Percentiles rank a stretch among this genome's conserved stretches.
Evolutionary conservation across 2,888 invertebrate species (phyloP).

Genomic region (Drosophila longiperda): DNA sequence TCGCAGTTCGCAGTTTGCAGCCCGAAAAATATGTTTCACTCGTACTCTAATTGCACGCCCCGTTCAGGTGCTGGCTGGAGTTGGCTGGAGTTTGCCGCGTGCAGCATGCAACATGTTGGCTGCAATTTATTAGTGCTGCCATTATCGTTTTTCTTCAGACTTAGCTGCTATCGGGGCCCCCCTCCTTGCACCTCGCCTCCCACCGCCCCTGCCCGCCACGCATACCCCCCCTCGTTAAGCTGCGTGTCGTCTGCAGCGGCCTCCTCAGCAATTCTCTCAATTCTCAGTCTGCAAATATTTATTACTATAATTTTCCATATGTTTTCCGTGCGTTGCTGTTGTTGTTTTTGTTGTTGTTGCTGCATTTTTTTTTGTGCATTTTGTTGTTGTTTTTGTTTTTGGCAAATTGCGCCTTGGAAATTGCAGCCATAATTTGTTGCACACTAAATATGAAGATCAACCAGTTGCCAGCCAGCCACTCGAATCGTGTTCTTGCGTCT

Average conservation of each 20-base stretch:
- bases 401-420: slow-evolving; percentile 78
- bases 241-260: slow-evolving; percentile 52
- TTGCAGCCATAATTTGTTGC: slow-evolving; percentile 76
- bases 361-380: slow-evolving; percentile 59
- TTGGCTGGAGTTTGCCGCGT: slow-evolving; percentile 40
- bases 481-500: slow-evolving; percentile 8
- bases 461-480: slow-evolving; percentile 24
- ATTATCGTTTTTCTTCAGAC: slow-evolving; percentile 80
- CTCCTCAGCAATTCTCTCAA: slow-evolving; percentile 22
- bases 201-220: background rate
- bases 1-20: background rate
- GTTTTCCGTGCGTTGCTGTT: slow-evolving; percentile 66
- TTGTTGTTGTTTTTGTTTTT: slow-evolving; percentile 43
- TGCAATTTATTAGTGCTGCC: slow-evolving; percentile 82
- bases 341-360: slow-evolving; percentile 15
- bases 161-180: slow-evolving; percentile 58
- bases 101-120: slow-evolving; percentile 79
- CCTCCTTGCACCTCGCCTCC: background rate
- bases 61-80: slow-evolving; percentile 64
- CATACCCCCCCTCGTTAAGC: slow-evolving; percentile 8
- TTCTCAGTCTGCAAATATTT: slow-evolving; percentile 63
- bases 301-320: slow-evolving; percentile 81
- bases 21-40: slow-evolving; percentile 54
- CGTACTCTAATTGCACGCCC: slow-evolving; percentile 73
- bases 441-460: slow-evolving; percentile 79